Base-by-base conservation (phyloP, 2,113 vertebrate genomes). In the Callipepla squamata region DNA sequence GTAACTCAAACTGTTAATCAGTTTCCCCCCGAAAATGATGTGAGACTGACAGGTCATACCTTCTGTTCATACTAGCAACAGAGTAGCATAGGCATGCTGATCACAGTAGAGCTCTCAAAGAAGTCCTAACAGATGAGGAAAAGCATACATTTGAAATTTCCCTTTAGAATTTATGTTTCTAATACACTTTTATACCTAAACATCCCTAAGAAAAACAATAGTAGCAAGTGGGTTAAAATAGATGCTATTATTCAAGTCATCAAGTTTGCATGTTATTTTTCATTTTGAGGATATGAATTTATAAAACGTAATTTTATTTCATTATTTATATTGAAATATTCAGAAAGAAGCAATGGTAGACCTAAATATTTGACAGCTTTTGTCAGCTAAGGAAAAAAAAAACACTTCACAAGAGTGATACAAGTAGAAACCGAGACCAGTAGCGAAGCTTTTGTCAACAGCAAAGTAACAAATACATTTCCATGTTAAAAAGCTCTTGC, bases 91-190 rank as follows among this genome's bases (percentile, higher is more conserved):
- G 28, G 13, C 77, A 50, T 16, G 17, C n/a, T 53, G 11, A 30
- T 82, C 63, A 83, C 28, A 30, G 20, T 40, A 72, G 57, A 57
- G 38, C 16, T 66, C 67, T 58, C 65, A 48, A 82, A 38, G 85
- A 93, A 65, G 82, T 69, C 18, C n/a, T 61, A 66, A 45, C 14
- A 68, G 21, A 72, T 28, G 32, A 69, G 26, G 77, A 85, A 90
- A 94, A 19, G 14, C 26, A 62, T 7, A 40, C 5, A 67, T 83
- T 62, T 63, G 59, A 57, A 62, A 15, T 51, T 84, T 83, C 20
- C 25, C 9, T 79, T 73, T 76, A 38, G 47, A 67, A 73, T 82
- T 28, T 11, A 58, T 3, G 11, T 26, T 93, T 89, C 32, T 11
- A 55, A 19, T 36, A 66, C 4, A 34, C 2, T 59, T 84, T 55